Evolutionary conservation across 1,140 invertebrate species (phyloP).

Genomic region (Drosophila bipectinata): DNA sequence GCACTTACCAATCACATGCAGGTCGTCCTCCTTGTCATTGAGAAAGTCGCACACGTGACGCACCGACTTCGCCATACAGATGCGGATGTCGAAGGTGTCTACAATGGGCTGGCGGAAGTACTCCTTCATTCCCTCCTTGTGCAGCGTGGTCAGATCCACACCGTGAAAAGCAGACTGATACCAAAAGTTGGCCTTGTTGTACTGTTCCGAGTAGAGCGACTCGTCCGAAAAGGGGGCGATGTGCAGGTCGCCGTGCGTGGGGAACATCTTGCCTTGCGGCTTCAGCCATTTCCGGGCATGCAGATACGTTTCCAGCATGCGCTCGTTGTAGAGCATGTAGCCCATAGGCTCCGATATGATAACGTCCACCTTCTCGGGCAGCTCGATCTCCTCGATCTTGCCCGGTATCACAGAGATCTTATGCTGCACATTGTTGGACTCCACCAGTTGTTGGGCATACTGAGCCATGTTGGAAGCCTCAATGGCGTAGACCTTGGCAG

Average conservation of each 20-base stretch:
- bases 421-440: conserved; percentile 94
- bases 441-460: conserved; percentile 96
- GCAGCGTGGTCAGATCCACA: conserved; percentile 95
- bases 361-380: conserved; percentile 97
- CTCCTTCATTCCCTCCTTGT: conserved; percentile 97
- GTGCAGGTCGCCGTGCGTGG: conserved; percentile 97
- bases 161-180: conserved; percentile 99
- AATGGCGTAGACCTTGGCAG: conserved; percentile 98
- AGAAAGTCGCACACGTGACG: conserved; percentile 98
- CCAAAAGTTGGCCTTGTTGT: conserved; percentile 99
- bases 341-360: conserved; percentile 99
- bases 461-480: conserved; percentile 99
- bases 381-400: conserved; percentile 98
- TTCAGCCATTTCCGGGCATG: conserved; percentile 99
- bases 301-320: conserved; percentile 99
- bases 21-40: conserved; percentile 95
- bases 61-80: conserved; percentile 97
- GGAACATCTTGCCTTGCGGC: conserved; percentile 97
- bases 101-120: conserved; percentile 99
- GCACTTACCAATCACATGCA: conserved; percentile 93
- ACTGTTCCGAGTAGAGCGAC: conserved; percentile 98
- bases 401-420: conserved; percentile 97
- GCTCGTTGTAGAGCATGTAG: conserved; percentile 99
- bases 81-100: conserved; percentile 99
- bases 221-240: conserved; percentile 99